phyloP scores from a whole-genome alignment of 2,888 invertebrate genomes.

The Neria commutata region DNA sequence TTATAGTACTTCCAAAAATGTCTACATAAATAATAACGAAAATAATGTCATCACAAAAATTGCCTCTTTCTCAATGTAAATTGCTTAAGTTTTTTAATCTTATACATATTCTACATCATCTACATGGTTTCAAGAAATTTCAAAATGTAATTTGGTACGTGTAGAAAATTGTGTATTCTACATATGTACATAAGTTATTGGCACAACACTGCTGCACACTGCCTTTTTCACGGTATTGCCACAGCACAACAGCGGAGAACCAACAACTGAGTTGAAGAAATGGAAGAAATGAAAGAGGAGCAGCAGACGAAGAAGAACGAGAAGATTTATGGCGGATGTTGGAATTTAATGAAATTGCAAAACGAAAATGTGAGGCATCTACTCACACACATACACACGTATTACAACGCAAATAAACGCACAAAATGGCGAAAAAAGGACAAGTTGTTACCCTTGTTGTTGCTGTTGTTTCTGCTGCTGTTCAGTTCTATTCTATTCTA shows the following conservation, averaged over 20 bases:
- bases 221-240: slow-evolving; percentile 2
- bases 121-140: neutral
- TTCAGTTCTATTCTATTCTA: neutral
- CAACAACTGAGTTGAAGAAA: slow-evolving; percentile 41
- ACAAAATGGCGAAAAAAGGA: slow-evolving; percentile 35
- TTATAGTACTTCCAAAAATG: no score
- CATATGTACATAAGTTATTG: neutral
- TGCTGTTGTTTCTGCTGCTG: slow-evolving; percentile 33
- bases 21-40: no score
- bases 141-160: neutral
- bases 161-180: neutral
- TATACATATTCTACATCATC: no score
- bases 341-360: slow-evolving; percentile 63
- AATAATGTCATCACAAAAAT: no score
- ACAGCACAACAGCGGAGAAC: slow-evolving; percentile 16
- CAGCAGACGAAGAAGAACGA: slow-evolving; percentile 48
- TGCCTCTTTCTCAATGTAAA: no score
- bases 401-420: slow-evolving; percentile 9
- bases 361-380: slow-evolving; percentile 56
- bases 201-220: no score
- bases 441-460: neutral
- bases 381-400: slow-evolving; percentile 17
- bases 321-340: slow-evolving; percentile 63
- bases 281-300: slow-evolving; percentile 48
- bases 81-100: no score